These are phyloP conservation scores for Drosophila athabasca DNA, from an alignment of 1,140 invertebrate species.

Conservation along the genomic window DNA sequence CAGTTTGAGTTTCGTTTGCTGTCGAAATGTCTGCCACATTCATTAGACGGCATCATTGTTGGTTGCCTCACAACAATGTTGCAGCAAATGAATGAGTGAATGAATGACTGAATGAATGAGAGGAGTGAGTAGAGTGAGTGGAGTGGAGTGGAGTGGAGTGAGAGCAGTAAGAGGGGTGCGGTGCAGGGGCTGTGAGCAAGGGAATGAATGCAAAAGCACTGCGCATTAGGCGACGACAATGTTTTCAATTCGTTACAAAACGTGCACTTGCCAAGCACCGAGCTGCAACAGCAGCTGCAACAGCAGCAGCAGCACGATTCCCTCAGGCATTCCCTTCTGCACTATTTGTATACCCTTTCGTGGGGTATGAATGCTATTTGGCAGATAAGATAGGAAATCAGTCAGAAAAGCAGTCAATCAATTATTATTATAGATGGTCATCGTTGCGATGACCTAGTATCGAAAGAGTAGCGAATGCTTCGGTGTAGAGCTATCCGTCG, in stretches of 20 bases:
- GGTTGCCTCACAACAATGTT: constrained; percentile 64
- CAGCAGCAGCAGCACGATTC: constrained; percentile 24
- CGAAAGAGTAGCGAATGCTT: too few relatives aligned
- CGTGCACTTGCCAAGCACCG: constrained; percentile 51
- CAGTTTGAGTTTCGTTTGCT: constrained; percentile 49
- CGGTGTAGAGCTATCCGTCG: background rate
- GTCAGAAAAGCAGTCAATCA: too few relatives aligned
- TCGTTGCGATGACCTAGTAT: too few relatives aligned
- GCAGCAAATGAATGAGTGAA: constrained; percentile 68
- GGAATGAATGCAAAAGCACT: constrained; percentile 31
- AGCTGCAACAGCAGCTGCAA: constrained; percentile 13
- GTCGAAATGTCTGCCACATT: constrained; percentile 65
- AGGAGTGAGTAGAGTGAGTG: constrained; percentile 28
- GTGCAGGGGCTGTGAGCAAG: background rate
- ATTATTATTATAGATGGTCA: too few relatives aligned
- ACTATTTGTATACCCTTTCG: background rate
- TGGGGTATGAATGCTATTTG: too few relatives aligned
- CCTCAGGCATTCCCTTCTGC: constrained; percentile 22
- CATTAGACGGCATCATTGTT: constrained; percentile 71
- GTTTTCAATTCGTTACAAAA: constrained; percentile 68
- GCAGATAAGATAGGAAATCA: too few relatives aligned
- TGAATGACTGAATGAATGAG: constrained; percentile 46
- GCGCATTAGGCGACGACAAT: constrained; percentile 49
- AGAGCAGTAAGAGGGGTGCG: constrained; percentile 10
- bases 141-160: constrained; percentile 30